These are phyloP conservation scores for Agonopterix alstromeriana DNA, from an alignment of 2,888 invertebrate genomes.

Conservation along the genomic window DNA sequence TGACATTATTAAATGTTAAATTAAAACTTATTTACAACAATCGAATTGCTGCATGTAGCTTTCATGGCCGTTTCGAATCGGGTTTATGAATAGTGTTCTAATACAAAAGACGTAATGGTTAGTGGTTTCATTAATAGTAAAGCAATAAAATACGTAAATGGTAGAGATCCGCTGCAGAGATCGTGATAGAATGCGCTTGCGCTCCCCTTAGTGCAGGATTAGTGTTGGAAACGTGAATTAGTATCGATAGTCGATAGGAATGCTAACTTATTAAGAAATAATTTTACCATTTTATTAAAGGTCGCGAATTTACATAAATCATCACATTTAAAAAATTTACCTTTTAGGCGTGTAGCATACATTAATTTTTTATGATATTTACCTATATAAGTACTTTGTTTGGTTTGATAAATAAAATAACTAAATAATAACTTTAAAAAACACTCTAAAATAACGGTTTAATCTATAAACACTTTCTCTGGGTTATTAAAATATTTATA, in stretches of 20 bases:
- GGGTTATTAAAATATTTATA: too few relatives aligned
- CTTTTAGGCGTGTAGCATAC: too few relatives aligned
- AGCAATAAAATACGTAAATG: slow-evolving; percentile 16
- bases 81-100: neutral
- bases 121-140: slow-evolving; percentile 9
- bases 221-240: slow-evolving; percentile 18
- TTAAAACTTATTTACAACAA: neutral
- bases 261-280: too few relatives aligned
- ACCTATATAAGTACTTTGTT: too few relatives aligned
- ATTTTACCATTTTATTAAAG: neutral
- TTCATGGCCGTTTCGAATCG: slow-evolving; percentile 2
- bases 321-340: too few relatives aligned
- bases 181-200: slow-evolving; percentile 59
- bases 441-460: too few relatives aligned
- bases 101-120: slow-evolving; percentile 13
- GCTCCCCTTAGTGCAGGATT: slow-evolving; percentile 24
- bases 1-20: slow-evolving; percentile 7
- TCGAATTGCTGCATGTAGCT: neutral
- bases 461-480: too few relatives aligned
- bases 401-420: too few relatives aligned
- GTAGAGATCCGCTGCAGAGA: slow-evolving; percentile 23
- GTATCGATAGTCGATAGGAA: neutral
- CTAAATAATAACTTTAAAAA: too few relatives aligned
- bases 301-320: too few relatives aligned
- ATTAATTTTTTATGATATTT: too few relatives aligned